These are phyloP conservation scores for Falcunculus frontatus DNA, from an alignment of 2,113 vertebrate genomes.

Conservation along the genomic window DNA sequence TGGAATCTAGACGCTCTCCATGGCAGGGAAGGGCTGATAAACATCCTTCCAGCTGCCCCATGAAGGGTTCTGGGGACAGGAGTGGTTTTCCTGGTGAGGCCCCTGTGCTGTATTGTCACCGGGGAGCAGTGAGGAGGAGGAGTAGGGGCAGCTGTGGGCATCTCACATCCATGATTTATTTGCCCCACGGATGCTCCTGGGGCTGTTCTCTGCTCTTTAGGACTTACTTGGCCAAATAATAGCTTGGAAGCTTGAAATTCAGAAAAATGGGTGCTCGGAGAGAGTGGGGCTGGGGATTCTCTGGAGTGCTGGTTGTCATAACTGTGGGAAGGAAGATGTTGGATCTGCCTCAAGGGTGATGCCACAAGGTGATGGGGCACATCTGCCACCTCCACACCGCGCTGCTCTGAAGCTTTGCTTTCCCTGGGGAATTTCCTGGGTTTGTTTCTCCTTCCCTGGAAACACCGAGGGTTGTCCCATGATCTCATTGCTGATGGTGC, in stretches of 20 bases:
- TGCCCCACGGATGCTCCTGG: neutral
- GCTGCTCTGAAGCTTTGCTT: neutral
- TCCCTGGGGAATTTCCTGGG: neutral
- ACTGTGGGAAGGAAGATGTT: neutral
- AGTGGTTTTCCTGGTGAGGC: neutral
- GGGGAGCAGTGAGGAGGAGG: neutral
- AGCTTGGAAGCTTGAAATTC: neutral
- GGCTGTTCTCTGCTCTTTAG: neutral
- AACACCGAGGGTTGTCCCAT: neutral
- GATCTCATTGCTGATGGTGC: neutral
- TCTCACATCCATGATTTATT: accelerated
- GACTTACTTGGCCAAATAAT: neutral
- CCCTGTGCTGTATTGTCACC: accelerated
- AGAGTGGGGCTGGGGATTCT: neutral
- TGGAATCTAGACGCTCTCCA: neutral
- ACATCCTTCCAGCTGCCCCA: neutral
- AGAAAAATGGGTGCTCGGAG: neutral
- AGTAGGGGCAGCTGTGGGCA: neutral
- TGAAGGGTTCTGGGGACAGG: neutral
- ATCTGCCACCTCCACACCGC: neutral
- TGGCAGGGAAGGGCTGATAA: neutral
- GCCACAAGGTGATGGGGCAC: neutral
- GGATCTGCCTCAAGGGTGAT: neutral
- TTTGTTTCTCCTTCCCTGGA: neutral
- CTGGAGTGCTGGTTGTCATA: neutral